A percentile compares a stretch with the other conserved stretches of the same genome.
phyloP scores from a whole-genome alignment of 2,113 vertebrate genomes.

The Acrocephalus arundinaceus region DNA sequence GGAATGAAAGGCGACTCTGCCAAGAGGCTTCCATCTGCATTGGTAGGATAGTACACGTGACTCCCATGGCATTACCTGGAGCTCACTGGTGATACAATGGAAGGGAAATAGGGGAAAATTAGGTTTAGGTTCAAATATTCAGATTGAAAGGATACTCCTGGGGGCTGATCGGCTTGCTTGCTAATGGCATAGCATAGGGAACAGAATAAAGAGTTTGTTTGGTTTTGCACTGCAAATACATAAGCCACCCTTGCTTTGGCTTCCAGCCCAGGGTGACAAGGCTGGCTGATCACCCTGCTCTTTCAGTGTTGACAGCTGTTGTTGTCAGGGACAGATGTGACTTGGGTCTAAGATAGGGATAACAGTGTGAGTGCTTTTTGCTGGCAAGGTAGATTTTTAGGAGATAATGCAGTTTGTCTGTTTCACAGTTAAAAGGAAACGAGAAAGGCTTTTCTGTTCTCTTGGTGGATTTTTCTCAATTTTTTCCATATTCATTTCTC shows the following conservation, averaged over 20 bases:
- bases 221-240: neutral
- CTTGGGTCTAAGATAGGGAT: neutral
- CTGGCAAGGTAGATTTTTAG: neutral
- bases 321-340: conserved; percentile 28
- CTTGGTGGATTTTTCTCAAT: neutral
- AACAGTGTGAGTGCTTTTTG: neutral
- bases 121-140: neutral
- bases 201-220: neutral
- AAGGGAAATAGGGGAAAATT: neutral
- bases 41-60: neutral
- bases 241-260: conserved; percentile 10
- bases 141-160: neutral
- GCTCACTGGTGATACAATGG: neutral
- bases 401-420: neutral
- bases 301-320: conserved; percentile 1
- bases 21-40: neutral
- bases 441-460: neutral
- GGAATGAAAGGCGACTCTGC: neutral
- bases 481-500: neutral
- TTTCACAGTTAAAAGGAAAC: neutral
- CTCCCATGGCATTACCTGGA: neutral
- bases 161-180: neutral
- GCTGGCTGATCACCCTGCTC: conserved; percentile 3
- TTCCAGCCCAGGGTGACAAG: conserved; percentile 6
- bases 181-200: neutral